Base-by-base conservation (phyloP, 2,888 invertebrate genomes). In the Drosophila subsilvestris region DNA sequence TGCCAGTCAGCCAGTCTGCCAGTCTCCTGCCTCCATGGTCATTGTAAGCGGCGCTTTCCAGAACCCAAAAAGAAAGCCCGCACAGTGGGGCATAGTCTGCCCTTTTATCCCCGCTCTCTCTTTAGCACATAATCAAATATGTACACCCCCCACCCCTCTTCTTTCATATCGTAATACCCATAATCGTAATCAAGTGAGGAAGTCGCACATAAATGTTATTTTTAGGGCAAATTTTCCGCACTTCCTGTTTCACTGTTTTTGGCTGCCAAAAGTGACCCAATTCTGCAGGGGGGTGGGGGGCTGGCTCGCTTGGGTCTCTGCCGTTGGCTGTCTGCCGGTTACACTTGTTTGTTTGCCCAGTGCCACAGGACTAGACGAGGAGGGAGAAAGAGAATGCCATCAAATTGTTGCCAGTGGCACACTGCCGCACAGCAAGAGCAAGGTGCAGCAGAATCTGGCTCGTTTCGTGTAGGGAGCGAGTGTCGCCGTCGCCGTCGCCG, bases 241-340 rank as follows among this genome's bases (percentile, higher is more conserved):
- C 71, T 63, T 62, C 70, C 70, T 58, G 49, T 43, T 37, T 56
- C 76, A 76, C 71, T 58, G 74, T 74, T 56, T 51, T 56, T 44
- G 55, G 67, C 58, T 80, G 87, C 86, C 89, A 76, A 89, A 87
- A 81, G 68, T 84, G 84, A 84, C 84, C 86, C 77, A 87, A 89
- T 81, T 89, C 87, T 76, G 66, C 62, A 74, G 54, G 69, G 58
- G 65, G 18, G 49, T 25, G n/a, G n/a, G n/a, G n/a, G n/a, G n/a
- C n/a, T n/a, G n/a, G 60, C 22, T 8, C 12, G 44, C 20, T 20
- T 20, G n/a, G n/a, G 25, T n/a, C 22, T 37, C 20, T 29, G 48
- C 42, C 32, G 42, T 20, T 48, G 61, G 56, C 59, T 45, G 63
- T 65, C 43, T 62, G 56, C 70, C 75, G 63, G 81, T 62, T 37